These are phyloP conservation scores for Rhinopomastus cyanomelas DNA, from an alignment of 2,113 vertebrate genomes.

Conservation along the genomic window DNA sequence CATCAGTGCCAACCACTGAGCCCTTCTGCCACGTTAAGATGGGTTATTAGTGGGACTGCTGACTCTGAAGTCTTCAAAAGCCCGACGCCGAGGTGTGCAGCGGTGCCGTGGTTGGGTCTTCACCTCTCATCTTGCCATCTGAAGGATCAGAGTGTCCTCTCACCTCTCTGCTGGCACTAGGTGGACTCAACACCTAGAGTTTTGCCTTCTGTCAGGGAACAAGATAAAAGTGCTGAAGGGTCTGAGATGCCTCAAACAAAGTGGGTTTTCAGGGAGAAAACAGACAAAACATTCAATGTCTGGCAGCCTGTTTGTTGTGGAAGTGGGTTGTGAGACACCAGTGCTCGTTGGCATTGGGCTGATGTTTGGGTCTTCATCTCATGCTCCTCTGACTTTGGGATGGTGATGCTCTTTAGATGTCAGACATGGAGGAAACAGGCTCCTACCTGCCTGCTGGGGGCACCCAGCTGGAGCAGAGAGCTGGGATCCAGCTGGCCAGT, in stretches of 20 bases:
- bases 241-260: neutral
- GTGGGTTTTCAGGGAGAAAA: neutral
- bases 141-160: neutral
- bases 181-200: rapidly evolving
- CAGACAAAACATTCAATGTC: neutral
- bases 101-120: rapidly evolving
- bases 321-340: neutral
- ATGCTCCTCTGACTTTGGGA: neutral
- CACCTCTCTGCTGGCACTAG: neutral
- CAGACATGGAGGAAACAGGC: neutral
- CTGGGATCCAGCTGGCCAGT: neutral
- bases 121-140: neutral
- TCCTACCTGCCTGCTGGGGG: neutral
- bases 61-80: neutral
- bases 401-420: neutral
- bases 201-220: neutral
- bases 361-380: neutral
- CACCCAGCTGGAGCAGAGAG: rapidly evolving
- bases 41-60: neutral
- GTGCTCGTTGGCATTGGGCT: neutral
- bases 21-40: neutral
- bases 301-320: neutral
- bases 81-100: rapidly evolving
- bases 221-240: neutral
- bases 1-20: neutral